Evolutionary conservation across 2,797 vertebrate genomes (phyloP).

Genomic region (Oreochromis grahami): DNA sequence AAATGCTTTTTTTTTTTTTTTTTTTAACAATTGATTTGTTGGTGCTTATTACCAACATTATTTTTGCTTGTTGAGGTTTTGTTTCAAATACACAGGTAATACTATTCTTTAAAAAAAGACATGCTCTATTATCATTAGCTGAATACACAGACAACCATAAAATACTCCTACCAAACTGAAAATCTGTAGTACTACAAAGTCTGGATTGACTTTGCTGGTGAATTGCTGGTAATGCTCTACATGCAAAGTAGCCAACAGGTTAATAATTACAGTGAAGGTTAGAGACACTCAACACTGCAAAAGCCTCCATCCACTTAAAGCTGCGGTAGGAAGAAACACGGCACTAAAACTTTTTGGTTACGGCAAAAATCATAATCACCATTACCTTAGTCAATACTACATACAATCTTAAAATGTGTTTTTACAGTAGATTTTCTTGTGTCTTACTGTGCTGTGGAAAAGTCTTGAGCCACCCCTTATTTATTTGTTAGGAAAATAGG

Average conservation of each 20-base stretch:
- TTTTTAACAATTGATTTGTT: neutral
- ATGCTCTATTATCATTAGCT: neutral
- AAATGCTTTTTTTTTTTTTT: neutral
- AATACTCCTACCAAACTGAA: neutral
- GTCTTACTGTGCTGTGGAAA: neutral
- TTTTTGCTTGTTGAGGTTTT: neutral
- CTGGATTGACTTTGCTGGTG: neutral
- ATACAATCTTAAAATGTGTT: neutral
- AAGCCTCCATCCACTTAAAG: neutral
- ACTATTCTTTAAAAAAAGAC: neutral
- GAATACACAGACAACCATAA: neutral
- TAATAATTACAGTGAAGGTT: neutral
- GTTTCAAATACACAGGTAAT: neutral
- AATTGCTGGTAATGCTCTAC: neutral
- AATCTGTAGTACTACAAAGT: neutral
- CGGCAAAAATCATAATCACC: neutral
- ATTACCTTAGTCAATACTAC: neutral
- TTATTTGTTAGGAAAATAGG: neutral
- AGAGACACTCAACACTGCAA: neutral
- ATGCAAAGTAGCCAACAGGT: neutral
- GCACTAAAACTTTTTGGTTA: neutral
- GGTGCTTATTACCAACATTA: neutral
- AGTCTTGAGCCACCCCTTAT: neutral
- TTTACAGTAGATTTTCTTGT: neutral
- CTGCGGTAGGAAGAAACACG: neutral